Conservation (phyloP, 2,888 invertebrate species). For the Pristionchus arcanus region DNA sequence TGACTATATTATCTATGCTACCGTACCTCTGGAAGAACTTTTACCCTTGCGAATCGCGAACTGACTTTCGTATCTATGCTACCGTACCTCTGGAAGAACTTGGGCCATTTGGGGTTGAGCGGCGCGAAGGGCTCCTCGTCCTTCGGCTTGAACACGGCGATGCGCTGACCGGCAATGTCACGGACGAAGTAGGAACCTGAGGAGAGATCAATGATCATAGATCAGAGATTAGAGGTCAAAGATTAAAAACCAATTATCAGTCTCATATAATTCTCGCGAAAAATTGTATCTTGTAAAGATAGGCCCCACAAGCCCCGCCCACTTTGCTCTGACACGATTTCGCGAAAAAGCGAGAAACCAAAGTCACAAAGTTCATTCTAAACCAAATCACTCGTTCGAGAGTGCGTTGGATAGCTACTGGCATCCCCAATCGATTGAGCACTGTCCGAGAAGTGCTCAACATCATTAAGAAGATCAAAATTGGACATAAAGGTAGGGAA, state of each 20-base stretch:
- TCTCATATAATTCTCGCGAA: background rate
- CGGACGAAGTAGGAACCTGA: conserved; percentile 98
- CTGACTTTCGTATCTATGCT: background rate
- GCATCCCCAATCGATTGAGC: too few species aligned
- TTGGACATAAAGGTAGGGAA: too few species aligned
- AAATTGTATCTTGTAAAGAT: too few species aligned
- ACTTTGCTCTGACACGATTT: too few species aligned
- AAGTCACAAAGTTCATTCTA: too few species aligned
- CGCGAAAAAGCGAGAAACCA: too few species aligned
- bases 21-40: background rate
- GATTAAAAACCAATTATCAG: background rate
- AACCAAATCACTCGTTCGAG: too few species aligned
- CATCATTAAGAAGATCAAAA: too few species aligned
- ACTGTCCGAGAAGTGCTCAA: too few species aligned
- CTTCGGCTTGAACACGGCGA: conserved; percentile 98
- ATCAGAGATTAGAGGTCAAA: background rate
- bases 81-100: conserved; percentile 91
- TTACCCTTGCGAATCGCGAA: background rate
- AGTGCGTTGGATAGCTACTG: too few species aligned
- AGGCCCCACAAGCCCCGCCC: too few species aligned
- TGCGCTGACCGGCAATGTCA: conserved; percentile 86
- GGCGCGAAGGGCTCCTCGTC: conserved; percentile 99
- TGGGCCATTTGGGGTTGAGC: conserved; percentile 99
- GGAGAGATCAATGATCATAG: conserved; percentile 6
- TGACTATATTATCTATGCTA: background rate